Base-by-base conservation (phyloP, 1,140 invertebrate species). In the Daktulosphaira vitifoliae region DNA sequence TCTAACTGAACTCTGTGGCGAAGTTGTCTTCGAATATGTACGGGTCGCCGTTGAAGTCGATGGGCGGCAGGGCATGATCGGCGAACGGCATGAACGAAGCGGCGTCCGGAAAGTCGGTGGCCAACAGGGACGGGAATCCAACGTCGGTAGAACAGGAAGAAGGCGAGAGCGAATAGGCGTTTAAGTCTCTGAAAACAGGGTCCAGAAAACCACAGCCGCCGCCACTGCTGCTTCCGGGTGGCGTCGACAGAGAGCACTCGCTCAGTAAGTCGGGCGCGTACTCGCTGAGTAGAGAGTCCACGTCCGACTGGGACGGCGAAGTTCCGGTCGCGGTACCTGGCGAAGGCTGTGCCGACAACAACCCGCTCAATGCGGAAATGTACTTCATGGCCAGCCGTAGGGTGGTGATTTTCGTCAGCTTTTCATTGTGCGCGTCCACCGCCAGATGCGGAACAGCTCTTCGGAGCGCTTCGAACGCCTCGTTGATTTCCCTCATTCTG, bases 401-500 rank as follows among this genome's bases (percentile, higher is more conserved):
- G 2, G 81, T 82, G 3, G 81, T 80, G 66, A 83, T 82, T 74
- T 84, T 84, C 38, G 82, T 84, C 62, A 81, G 71, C 71, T 82
- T 82, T 62, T 78, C 75, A 68, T 75, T 74, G 46, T 53, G 52
- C 1, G 50, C 59, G 18, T 64, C 46, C 23, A 54, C 52, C 9
- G 59, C 64, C 18, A 68, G 39, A 29, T 68, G 70, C 1, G 91
- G 90, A 1, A 94, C 85, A 7, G 83, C 86, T 39, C 80, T 79
- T 20, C 88, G 79, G 0, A 94, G 77, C 2, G 81, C 79, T 74
- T 92, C 89, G 76, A 92, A 94, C 0, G 89, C 90, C 49, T 82
- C 79, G 76, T 93, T 93, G 67, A 94, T 92, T 73, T 93, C 89
- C 53, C 85, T 78, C 90, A 94, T 93, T 50, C 91, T 77, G 56